These are phyloP conservation scores for Troglohyphantes excavatus DNA, from an alignment of 2,888 invertebrate species.

Conservation along the genomic window DNA sequence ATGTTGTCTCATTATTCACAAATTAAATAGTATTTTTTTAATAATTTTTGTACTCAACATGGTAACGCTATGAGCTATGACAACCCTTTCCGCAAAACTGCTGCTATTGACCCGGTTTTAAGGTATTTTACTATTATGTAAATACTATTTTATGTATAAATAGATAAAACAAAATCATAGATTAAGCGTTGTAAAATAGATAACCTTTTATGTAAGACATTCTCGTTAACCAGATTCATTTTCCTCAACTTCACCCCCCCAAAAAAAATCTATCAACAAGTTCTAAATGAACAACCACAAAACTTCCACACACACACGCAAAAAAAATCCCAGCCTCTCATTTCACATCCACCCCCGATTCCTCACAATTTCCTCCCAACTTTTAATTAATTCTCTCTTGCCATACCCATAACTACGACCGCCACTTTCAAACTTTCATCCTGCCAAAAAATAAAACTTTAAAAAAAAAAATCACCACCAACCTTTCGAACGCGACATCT, in stretches of 20 bases:
- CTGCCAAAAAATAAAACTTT: slow-evolving; percentile 9
- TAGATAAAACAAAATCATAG: too few relatives aligned
- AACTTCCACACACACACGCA: background rate
- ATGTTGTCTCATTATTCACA: too few relatives aligned
- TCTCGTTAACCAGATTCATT: background rate
- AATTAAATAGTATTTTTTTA: too few relatives aligned
- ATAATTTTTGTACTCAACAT: too few relatives aligned
- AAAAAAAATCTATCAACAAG: background rate
- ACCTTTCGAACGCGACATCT: slow-evolving; percentile 37
- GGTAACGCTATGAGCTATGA: too few relatives aligned
- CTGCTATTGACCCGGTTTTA: too few relatives aligned
- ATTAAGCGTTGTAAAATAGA: background rate
- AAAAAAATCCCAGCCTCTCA: background rate
- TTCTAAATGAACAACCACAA: background rate
- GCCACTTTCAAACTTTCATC: slow-evolving; percentile 9
- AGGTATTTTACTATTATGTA: too few relatives aligned
- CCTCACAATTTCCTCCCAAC: slow-evolving; percentile 6
- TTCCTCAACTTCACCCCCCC: background rate
- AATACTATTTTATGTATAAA: too few relatives aligned
- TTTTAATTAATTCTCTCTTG: slow-evolving; percentile 62
- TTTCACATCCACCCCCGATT: background rate
- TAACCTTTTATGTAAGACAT: background rate
- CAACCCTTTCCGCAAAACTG: too few relatives aligned
- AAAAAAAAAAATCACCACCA: slow-evolving; percentile 13
- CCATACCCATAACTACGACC: slow-evolving; percentile 37